Evolutionary conservation across 1,140 invertebrate species (phyloP), one percentile per base, ranked within the genome.

Genomic region (Drosophila triauraria): DNA sequence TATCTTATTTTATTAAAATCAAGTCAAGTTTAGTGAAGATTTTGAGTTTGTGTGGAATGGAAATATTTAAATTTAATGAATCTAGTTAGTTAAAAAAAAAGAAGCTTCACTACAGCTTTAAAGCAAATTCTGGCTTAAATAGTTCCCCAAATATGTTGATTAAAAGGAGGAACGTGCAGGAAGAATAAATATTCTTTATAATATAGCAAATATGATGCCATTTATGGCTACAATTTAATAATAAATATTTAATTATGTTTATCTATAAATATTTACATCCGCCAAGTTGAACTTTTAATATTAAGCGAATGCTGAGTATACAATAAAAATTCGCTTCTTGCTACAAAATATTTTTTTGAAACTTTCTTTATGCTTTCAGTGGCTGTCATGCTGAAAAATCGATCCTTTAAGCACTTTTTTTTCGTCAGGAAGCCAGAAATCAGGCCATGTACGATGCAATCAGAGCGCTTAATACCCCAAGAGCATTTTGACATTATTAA

Each of bases 401-500:
- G 35, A n/a, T 8, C 20, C 17, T 42, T 23, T 60, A 10, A 30
- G 6, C 2, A 27, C 48, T 48, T 72, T 77, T 77, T 44, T 62
- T 42, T 27, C 9, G 27, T 6, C 27, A 30, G 27, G 27, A 30
- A 30, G 27, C 4, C 12, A 30, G 12, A 23, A 25, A 13, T 15
- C 72, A 75, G 75, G 65, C 71, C 68, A 32, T 51, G 30, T 20
- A 8, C 15, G 40, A 43, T 32, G 23, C 51, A 62, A 47, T 17
- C 44, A 58, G 32, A 25, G 5, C 44, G 56, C 50, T 67, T 78
- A 78, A 80, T 62, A 44, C 47, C 67, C 56, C 27, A 27, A 50
- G 17, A 58, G 51, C 75, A 70, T 58, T 78, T 85, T 81, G 74
- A 70, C 78, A 75, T 86, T 70, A 85, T 85, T 86, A 85, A 82